Evolutionary conservation across 2,113 vertebrate genomes (phyloP), one percentile per base, ranked within the genome.

Genomic region (Thamnaconus septentrionalis): DNA sequence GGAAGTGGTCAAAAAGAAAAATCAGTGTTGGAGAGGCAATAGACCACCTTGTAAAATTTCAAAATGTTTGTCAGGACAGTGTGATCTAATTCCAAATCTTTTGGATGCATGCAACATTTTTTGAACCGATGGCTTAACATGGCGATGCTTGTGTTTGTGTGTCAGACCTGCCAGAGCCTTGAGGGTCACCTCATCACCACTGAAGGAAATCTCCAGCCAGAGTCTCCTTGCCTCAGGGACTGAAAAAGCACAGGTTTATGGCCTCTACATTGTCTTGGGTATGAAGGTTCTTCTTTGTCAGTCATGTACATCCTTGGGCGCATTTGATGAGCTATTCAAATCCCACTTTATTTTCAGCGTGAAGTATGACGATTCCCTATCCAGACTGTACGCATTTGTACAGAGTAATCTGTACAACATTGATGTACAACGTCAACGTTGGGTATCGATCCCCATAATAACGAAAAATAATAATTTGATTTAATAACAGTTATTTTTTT

Each of bases 21-120:
- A 71, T 70, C 57, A 71, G 62, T 40, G 47, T 62, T 44, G 39
- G 12, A 55, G 61, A 76, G 56, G 73, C 73, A 50, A 65, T 44
- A 31, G 31, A 69, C 45, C 50, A 69, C 60, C 44, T 76, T 44
- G 66, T 76, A 8, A 49, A 56, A 56, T 75, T 69, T 69, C 66
- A 64, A 18, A 75, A 76, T 56, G 61, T 76, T 56, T 68, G 18
- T 31, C 18, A 31, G 18, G 18, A 31, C 18, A 31, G 18, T 31
- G 18, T 31, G 18, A 31, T 31, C 18, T 45, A 45, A 45, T 45
- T 45, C 18, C 18, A 31, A 45, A 45, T 45, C 7, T 6, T 6
- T 6, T 45, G 5, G 7, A 64, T 59, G 1, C 10, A 52, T 5
- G 31, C 12, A 52, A 31, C 7, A 52, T 31, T 18, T 52, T 52